Conservation (phyloP, 2,888 invertebrate species). For the Empis stercorea region DNA sequence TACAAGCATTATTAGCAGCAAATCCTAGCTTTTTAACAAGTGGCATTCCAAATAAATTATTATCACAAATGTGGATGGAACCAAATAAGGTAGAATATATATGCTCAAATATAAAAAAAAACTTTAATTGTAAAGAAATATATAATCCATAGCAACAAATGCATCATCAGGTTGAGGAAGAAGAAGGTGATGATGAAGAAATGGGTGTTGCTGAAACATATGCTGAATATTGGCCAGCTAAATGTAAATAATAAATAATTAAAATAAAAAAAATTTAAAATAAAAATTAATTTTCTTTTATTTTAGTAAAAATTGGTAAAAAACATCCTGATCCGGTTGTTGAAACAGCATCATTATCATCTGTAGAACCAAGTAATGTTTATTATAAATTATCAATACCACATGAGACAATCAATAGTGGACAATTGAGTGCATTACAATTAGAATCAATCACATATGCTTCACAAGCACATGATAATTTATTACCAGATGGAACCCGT, state of each 20-base stretch:
- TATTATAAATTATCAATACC: conserved; percentile 78
- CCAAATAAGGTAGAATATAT: conserved; percentile 31
- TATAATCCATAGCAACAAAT: conserved; percentile 8
- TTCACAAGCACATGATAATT: conserved; percentile 88
- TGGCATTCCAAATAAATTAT: conserved; percentile 41
- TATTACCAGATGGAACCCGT: conserved; percentile 75
- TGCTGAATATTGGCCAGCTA: conserved; percentile 94
- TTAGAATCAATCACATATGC: conserved; percentile 96
- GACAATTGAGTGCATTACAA: conserved; percentile 87
- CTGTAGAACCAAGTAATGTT: conserved; percentile 88
- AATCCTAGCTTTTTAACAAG: conserved; percentile 35
- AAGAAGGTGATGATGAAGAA: conserved; percentile 86
- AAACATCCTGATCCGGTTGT: conserved; percentile 99
- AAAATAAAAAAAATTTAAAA: background rate
- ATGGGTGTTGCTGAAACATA: conserved; percentile 98
- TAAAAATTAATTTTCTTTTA: conserved; percentile 7
- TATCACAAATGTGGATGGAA: conserved; percentile 49
- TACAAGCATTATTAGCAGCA: conserved; percentile 30
- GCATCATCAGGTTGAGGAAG: conserved; percentile 42
- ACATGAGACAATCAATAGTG: conserved; percentile 67
- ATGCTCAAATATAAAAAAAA: conserved; percentile 7
- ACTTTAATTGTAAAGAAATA: background rate
- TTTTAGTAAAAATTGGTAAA: conserved; percentile 74
- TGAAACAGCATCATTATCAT: conserved; percentile 93
- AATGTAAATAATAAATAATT: conserved; percentile 46